A percentile compares a stretch with the other conserved stretches of the same genome.
These are phyloP conservation scores for Tipula vernalis DNA, from an alignment of 2,888 invertebrate species.

Conservation along the genomic window DNA sequence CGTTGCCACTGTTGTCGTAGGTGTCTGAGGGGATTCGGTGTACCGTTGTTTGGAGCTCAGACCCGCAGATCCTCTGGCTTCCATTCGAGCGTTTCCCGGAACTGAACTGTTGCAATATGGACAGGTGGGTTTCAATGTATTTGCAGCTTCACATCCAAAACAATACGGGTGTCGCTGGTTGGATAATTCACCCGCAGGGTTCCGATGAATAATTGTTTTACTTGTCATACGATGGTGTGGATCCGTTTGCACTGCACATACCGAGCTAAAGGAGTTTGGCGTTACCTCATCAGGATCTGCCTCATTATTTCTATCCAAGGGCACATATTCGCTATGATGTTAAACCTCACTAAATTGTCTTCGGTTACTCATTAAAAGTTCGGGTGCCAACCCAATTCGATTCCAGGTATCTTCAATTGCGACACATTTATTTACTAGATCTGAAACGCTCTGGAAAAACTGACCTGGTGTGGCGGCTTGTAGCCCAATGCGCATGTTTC, in stretches of 20 bases:
- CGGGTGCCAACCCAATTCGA: neutral
- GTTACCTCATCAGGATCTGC: too few relatives aligned
- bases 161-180: neutral
- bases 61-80: neutral
- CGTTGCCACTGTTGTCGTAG: neutral
- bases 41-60: neutral
- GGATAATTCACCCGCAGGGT: neutral
- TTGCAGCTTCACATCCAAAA: neutral
- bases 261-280: too few relatives aligned
- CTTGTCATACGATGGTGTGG: too few relatives aligned
- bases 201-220: too few relatives aligned
- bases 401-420: neutral
- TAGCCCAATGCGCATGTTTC: neutral
- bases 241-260: too few relatives aligned
- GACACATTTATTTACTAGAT: neutral
- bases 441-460: neutral
- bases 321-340: too few relatives aligned
- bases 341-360: neutral
- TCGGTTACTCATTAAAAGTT: neutral
- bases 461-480: neutral
- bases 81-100: neutral
- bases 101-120: neutral
- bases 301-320: too few relatives aligned
- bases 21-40: neutral
- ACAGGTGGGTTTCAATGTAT: neutral